Evolutionary conservation across 2,888 invertebrate species (phyloP), one percentile per base, ranked within the genome.

Genomic region (Caenorhabditis zanzibari): DNA sequence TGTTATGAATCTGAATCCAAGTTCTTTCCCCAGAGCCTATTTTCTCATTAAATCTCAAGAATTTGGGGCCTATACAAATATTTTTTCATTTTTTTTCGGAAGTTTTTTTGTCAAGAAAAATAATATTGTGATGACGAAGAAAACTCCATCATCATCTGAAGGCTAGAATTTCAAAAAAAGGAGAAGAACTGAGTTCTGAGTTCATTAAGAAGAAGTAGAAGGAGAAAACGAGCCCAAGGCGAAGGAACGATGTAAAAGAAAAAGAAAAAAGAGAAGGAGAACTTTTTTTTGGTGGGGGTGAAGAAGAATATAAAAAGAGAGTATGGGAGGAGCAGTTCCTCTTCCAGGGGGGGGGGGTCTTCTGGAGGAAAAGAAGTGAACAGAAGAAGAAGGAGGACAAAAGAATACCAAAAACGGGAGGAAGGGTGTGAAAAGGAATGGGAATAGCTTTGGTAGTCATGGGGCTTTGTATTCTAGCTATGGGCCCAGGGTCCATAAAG

Each of bases 361-460:
- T 44, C 44, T 44, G 44, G 22, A 19, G 59, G 19, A 38, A 16
- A 59, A 32, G 38, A 59, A 35, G 59, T 35, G 71, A 72, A 59
- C 47, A 59, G 49, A 59, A 41, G 71, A 52, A 14, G 12, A 19
- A 19, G 54, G 12, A 35, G 73, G 26, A 73, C 73, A 73, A 73
- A 41, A 73, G 73, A 73, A 63, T 64, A 54, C 64, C 74, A 74
- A 59, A n/a, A n/a, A n/a, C n/a, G 44, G 59, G 38, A 61, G 28
- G 44, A 52, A 52, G 16, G 16, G 19, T 22, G 22, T 19, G 52
- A 22, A 54, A 54, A 22, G 10, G 54, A 54, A 54, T 26, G n/a
- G 44, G 54, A 22, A 54, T 24, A 24, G 59, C n/a, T 5, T 2
- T 16, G 6, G 58, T 32, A n/a, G n/a, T 32, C n/a, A 58, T 24